These are phyloP conservation scores for Gopherus flavomarginatus DNA, from an alignment of 2,113 vertebrate genomes.

Conservation along the genomic window DNA sequence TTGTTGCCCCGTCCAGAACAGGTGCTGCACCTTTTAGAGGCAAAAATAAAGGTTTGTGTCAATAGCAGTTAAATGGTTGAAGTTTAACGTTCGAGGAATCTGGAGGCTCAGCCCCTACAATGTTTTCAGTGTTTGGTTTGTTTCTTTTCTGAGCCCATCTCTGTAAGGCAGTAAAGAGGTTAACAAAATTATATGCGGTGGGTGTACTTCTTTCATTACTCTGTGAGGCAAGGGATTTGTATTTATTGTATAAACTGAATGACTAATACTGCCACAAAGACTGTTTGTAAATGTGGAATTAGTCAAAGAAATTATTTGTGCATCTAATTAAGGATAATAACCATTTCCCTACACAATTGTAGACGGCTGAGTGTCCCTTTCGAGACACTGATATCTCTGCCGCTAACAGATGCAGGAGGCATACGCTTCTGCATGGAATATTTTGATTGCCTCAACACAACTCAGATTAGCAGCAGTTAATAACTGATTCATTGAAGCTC, in stretches of 20 bases:
- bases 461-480: not conserved
- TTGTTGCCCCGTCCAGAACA: slow-evolving; percentile 80
- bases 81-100: not conserved
- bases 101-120: not conserved
- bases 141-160: not conserved
- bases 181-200: rapidly evolving
- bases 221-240: rapidly evolving
- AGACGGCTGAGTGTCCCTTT: not conserved
- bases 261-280: not conserved
- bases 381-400: not conserved
- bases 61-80: not conserved
- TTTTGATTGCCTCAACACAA: not conserved
- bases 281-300: not conserved
- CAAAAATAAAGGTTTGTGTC: not conserved
- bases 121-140: not conserved
- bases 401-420: not conserved
- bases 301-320: not conserved
- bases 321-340: not conserved
- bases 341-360: rapidly evolving
- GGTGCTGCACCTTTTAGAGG: slow-evolving; percentile 68
- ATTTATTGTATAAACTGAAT: not conserved
- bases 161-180: not conserved
- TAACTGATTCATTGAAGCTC: slow-evolving; percentile 42
- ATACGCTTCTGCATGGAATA: not conserved
- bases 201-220: rapidly evolving